Base-by-base conservation (phyloP, 2,888 invertebrate genomes). In the Mantis religiosa region DNA sequence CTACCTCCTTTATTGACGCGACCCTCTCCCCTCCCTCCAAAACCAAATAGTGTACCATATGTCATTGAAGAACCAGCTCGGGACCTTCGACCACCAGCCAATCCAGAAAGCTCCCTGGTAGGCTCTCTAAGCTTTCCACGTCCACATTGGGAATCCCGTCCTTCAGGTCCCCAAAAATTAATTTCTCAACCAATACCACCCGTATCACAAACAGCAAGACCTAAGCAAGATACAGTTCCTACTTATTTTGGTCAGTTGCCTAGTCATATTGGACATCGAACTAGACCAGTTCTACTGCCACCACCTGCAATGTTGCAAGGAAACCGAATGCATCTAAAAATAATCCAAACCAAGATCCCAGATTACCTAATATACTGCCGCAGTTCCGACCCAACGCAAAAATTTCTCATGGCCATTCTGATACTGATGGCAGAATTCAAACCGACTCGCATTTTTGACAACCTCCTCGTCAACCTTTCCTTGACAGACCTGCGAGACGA, bases 371-470 rank as follows among this genome's bases (percentile, higher is more conserved):
- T 91, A 96, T 96, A 91, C 92, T 96, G 34, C 96, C 96, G 0
- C 96, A 96, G 91, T 96, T 96, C 91, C 93, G 96, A 71, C 96
- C 96, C 0, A 96, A 96, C 91, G 95, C 95, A 2, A 95, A 95
- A 91, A 92, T 94, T 4, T 94, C 94, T 0, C 93, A 93, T 89
- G 94, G 94, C 0, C 93, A 93, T 90, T 92, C 47, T 14, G 88
- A 89, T 82, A 82, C 84, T 28, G 86, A 84, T n/a, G 89, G 88
- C 28, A 47, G 89, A 34, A 82, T 88, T 54, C 89, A 89, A 47
- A 54, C 28, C 14, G 28, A 81, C 3, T 28, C 81, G 47, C 85
- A 89, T 83, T 90, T 88, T 85, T 85, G 89, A 12, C 86, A 84
- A 9, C 89, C 54, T 27, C 15, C 54, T 71, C 84, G 89, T n/a